Evolutionary conservation across 1,140 invertebrate species (phyloP).

Genomic region (Centruroides sculpturatus): DNA sequence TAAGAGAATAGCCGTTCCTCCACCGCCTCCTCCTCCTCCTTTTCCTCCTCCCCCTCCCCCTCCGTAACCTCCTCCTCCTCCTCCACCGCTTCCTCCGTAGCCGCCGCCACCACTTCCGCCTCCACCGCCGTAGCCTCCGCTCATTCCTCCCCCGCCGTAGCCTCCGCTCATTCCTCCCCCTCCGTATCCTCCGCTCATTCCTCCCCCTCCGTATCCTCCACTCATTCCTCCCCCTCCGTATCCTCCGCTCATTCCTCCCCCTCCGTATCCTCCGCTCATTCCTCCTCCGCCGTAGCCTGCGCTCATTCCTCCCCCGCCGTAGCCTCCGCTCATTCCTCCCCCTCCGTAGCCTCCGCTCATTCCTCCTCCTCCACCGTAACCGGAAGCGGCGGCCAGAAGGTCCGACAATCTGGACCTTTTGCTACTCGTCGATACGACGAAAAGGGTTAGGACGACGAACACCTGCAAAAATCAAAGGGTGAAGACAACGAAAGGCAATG

Average conservation of each 20-base stretch:
- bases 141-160: not conserved
- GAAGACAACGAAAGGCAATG: too few species aligned
- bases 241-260: too few species aligned
- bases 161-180: conserved; percentile 4
- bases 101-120: conserved; percentile 3
- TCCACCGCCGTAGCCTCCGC: conserved; percentile 11
- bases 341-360: not conserved
- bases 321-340: not conserved
- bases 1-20: conserved; percentile 14
- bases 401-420: not conserved
- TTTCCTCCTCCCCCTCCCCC: conserved; percentile 14
- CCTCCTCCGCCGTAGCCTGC: not conserved
- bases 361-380: conserved; percentile 8
- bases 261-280: too few species aligned
- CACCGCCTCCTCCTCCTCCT: conserved; percentile 10
- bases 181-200: not conserved
- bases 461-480: not conserved
- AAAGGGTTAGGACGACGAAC: not conserved
- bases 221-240: not conserved
- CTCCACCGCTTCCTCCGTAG: not conserved
- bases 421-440: not conserved
- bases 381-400: not conserved
- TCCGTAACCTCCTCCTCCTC: conserved; percentile 8
- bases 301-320: not conserved
- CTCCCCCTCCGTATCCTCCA: conserved; percentile 1